Evolutionary conservation across 2,797 vertebrate species (phyloP).

Genomic region (Gobio occitaniae): DNA sequence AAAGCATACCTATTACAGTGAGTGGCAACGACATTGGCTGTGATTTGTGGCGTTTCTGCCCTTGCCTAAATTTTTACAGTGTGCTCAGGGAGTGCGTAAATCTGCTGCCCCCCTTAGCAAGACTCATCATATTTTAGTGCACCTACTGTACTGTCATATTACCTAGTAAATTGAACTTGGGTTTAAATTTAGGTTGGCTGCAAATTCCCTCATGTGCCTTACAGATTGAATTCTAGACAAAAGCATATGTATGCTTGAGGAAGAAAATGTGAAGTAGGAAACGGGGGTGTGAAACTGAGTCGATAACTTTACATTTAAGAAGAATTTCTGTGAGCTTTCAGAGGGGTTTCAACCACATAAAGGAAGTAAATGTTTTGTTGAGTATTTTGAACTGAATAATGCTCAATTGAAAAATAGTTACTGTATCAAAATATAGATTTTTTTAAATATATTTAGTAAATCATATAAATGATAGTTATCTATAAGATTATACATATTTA

Average conservation of each 20-base stretch:
- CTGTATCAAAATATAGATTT: background rate
- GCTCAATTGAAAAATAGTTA: background rate
- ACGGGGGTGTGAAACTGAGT: background rate
- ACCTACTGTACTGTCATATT: slow-evolving; percentile 40
- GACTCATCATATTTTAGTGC: slow-evolving; percentile 42
- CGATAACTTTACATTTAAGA: slow-evolving; percentile 20
- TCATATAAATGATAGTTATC: background rate
- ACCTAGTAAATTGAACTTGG: slow-evolving; percentile 40
- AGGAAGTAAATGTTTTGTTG: background rate
- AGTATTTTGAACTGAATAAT: background rate
- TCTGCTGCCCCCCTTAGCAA: slow-evolving; percentile 5
- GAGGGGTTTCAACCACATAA: background rate
- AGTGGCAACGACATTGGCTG: slow-evolving; percentile 9
- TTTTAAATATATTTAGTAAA: background rate
- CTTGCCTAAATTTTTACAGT: slow-evolving; percentile 44
- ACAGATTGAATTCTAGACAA: slow-evolving; percentile 33
- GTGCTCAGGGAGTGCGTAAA: slow-evolving; percentile 49
- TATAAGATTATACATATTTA: background rate
- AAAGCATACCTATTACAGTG: slow-evolving; percentile 20
- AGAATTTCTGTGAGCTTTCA: background rate
- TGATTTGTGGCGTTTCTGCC: slow-evolving; percentile 53
- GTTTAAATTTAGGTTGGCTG: slow-evolving; percentile 45
- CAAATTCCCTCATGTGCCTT: background rate
- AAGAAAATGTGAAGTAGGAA: slow-evolving; percentile 1
- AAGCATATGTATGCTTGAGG: slow-evolving; percentile 29